Evolutionary conservation across 1,140 invertebrate genomes (phyloP), one percentile per base, ranked within the genome.

Genomic region (Pemphigus obesinymphae): DNA sequence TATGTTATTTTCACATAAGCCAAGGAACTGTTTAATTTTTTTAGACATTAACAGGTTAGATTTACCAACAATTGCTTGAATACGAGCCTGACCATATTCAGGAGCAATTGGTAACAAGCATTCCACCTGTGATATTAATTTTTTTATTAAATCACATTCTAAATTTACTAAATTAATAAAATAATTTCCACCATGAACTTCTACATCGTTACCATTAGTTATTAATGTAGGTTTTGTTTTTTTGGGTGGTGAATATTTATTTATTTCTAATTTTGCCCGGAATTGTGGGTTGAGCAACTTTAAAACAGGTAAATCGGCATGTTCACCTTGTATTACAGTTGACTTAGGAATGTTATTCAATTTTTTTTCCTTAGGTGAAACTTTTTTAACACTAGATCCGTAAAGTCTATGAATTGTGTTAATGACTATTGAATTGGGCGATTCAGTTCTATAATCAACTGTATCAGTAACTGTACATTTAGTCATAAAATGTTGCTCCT

Each of bases 351-450:
- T 80, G 76, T 63, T 63, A 45, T 80, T 80, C 10, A 58, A 80
- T 45, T 10, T 80, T 61, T 40, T 80, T 63, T 80, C 76, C 20
- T 63, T 80, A 31, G 37, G 34, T 11, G 55, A 63, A 45, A 80
- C 37, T 80, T n/a, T n/a, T n/a, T 80, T 80, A 61, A 80, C 55
- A 80, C 17, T 80, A 80, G 76, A 80, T 45, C 76, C 76, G 7
- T 63, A 80, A 80, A 80, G 76, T 61, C 76, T 40, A 26, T 80
- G 76, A n/a, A 80, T 80, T 80, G 76, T 80, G 11, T 80, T 80
- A 11, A 80, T 26, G 26, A 80, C 76, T 53, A 80, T 29, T 45
- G 76, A 80, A 63, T 45, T 80, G 3, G 55, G n/a, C 20, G 76
- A 80, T 80, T 80, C 76, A 45, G 31, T 80, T 31, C 76, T 80